Evolutionary conservation across 2,797 vertebrate species (phyloP).

Genomic region (Sebastes steindachneri): DNA sequence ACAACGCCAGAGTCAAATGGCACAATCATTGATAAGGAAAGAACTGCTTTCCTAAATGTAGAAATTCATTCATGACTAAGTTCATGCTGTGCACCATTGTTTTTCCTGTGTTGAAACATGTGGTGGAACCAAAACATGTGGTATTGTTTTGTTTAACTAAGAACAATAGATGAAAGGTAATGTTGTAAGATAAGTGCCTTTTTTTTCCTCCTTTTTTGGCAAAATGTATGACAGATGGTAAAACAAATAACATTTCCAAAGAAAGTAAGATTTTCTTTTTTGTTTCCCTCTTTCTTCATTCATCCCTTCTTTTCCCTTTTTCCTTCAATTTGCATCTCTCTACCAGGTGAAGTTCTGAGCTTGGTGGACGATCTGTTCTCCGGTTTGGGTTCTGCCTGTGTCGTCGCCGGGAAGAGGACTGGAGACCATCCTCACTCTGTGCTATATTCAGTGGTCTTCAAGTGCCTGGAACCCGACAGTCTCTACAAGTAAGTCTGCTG

Average conservation of each 20-base stretch:
- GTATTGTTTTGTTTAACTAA: constrained; percentile 39
- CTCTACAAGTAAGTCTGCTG: constrained; percentile 94
- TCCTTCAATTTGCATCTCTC: background rate
- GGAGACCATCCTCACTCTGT: constrained; percentile 88
- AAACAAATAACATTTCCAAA: constrained; percentile 5
- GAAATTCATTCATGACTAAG: constrained; percentile 49
- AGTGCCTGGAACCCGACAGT: constrained; percentile 98
- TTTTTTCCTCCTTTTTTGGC: background rate
- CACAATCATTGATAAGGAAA: constrained; percentile 44
- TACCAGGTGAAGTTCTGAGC: constrained; percentile 94
- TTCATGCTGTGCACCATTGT: constrained; percentile 23
- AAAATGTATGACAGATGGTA: constrained; percentile 8
- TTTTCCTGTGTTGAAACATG: constrained; percentile 40
- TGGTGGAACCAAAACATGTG: constrained; percentile 35
- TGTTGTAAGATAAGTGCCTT: constrained; percentile 31
- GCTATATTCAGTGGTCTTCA: constrained; percentile 97
- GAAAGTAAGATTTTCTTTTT: background rate
- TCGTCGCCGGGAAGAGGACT: constrained; percentile 90
- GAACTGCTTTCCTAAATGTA: constrained; percentile 21
- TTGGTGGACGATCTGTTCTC: constrained; percentile 95
- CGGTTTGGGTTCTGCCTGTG: constrained; percentile 93
- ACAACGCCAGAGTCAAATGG: constrained; percentile 41
- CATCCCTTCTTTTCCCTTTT: background rate
- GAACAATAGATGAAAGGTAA: constrained; percentile 46
- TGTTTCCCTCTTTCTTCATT: constrained; percentile 10